Evolutionary conservation across 2,113 vertebrate species (phyloP).

Genomic region (Perccottus glenii): DNA sequence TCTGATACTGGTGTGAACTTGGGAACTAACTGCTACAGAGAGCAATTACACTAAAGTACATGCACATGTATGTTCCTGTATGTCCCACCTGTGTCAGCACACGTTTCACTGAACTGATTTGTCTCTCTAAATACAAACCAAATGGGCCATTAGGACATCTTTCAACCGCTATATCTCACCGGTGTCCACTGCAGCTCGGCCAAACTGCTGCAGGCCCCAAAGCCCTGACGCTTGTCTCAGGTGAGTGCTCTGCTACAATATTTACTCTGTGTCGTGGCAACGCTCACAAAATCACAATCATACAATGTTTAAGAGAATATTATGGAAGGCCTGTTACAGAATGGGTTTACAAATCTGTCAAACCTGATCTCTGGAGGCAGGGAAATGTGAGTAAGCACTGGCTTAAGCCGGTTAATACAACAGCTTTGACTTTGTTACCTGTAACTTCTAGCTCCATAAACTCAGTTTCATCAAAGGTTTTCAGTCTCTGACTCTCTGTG

Average conservation of each 20-base stretch:
- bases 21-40: not conserved
- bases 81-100: slow-evolving; percentile 14
- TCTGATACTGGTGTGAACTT: not conserved
- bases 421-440: too few species aligned
- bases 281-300: slow-evolving; percentile 9
- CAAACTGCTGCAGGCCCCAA: slow-evolving; percentile 22
- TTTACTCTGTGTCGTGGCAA: slow-evolving; percentile 52
- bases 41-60: slow-evolving; percentile 1
- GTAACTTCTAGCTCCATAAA: too few species aligned
- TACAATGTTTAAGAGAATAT: slow-evolving; percentile 4
- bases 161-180: slow-evolving; percentile 34
- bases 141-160: slow-evolving; percentile 15
- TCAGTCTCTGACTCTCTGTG: too few species aligned
- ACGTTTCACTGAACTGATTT: slow-evolving; percentile 17
- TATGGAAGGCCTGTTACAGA: slow-evolving; percentile 1
- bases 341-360: not conserved
- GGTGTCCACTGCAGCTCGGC: slow-evolving; percentile 17
- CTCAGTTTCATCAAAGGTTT: too few species aligned
- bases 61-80: not conserved
- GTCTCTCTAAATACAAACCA: slow-evolving; percentile 41
- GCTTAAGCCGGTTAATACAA: too few species aligned
- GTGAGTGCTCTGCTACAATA: slow-evolving; percentile 26
- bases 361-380: too few species aligned
- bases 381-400: too few species aligned
- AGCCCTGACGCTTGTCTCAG: slow-evolving; percentile 30